A percentile compares a stretch with the other conserved stretches of the same genome.
Conservation (phyloP, 2,113 vertebrate genomes). For the Platysteira castanea region DNA sequence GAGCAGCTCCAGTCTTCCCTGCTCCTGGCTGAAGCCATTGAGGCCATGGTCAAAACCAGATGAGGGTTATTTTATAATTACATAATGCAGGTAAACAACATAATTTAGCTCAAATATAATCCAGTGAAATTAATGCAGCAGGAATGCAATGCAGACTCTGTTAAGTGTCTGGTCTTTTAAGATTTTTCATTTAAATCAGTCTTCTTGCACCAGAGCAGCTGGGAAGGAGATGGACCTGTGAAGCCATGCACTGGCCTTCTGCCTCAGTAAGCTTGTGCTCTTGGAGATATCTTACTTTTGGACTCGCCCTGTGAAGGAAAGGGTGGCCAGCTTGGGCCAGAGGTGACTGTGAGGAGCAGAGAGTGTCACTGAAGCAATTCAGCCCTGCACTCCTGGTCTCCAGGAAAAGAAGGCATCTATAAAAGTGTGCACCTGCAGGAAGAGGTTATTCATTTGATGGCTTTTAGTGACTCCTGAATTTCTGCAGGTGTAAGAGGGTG, state of each 20-base stretch:
- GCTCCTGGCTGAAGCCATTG: not conserved
- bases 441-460: not conserved
- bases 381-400: not conserved
- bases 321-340: not conserved
- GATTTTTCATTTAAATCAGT: not conserved
- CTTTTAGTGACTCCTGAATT: not conserved
- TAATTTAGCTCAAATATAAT: not conserved
- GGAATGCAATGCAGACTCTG: not conserved
- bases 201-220: not conserved
- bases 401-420: not conserved
- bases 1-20: not conserved
- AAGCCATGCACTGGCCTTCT: not conserved
- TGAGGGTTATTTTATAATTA: not conserved
- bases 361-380: not conserved
- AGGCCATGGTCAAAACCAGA: not conserved
- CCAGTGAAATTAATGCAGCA: not conserved
- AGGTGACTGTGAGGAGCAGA: not conserved
- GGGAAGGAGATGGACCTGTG: not conserved
- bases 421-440: not conserved
- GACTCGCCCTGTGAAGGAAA: not conserved
- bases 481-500: not conserved
- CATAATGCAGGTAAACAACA: not conserved
- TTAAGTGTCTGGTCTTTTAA: not conserved
- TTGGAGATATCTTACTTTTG: not conserved
- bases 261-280: not conserved